Evolutionary conservation across 2,888 invertebrate genomes (phyloP).

Genomic region (Listrodromus nycthemerus): DNA sequence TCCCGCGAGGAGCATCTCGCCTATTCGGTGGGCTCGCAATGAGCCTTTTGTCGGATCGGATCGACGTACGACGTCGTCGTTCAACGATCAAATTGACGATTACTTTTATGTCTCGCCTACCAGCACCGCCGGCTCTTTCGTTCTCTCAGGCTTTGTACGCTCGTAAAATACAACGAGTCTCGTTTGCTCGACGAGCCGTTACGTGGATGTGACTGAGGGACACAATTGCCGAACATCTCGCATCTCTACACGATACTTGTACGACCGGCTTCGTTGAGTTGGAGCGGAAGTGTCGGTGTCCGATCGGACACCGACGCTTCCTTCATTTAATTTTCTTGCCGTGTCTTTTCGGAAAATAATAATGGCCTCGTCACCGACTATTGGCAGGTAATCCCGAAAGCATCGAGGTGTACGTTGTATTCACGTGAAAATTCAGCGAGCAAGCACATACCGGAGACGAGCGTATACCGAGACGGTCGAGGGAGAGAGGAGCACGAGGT

Average conservation of each 20-base stretch:
- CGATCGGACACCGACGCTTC: too few species aligned
- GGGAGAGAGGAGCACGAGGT: slow-evolving; percentile 23
- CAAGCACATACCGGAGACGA: background rate
- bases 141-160: slow-evolving; percentile 55
- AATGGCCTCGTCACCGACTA: too few species aligned
- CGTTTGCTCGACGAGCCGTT: slow-evolving; percentile 41
- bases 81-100: slow-evolving; percentile 70
- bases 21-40: background rate
- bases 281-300: background rate
- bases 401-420: slow-evolving; percentile 18
- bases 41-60: slow-evolving; percentile 57
- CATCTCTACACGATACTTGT: too few species aligned
- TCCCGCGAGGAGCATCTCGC: background rate
- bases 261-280: too few species aligned
- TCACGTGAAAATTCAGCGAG: slow-evolving; percentile 32
- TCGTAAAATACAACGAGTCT: slow-evolving; percentile 60
- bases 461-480: background rate
- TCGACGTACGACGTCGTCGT: slow-evolving; percentile 55
- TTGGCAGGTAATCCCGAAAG: too few species aligned
- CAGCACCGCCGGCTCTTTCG: slow-evolving; percentile 25
- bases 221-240: too few species aligned
- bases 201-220: background rate
- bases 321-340: background rate
- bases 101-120: slow-evolving; percentile 67
- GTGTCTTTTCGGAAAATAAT: background rate